phyloP scores from a whole-genome alignment of 1,140 invertebrate genomes.

The Lanistes nyassanus region DNA sequence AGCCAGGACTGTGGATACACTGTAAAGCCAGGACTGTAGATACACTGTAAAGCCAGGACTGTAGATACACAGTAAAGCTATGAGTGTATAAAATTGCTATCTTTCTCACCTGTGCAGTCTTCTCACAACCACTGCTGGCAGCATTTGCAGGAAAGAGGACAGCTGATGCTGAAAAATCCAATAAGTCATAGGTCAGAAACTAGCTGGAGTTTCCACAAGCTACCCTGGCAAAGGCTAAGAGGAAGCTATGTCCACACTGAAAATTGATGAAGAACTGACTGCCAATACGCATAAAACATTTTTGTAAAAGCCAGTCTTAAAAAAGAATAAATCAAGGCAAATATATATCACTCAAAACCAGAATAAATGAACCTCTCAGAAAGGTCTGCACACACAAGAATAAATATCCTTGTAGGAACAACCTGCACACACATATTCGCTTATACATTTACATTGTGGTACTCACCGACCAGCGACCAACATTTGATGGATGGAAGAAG shows the following conservation, averaged over 20 bases:
- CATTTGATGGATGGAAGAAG: conserved; percentile 90
- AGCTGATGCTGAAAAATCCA: conserved; percentile 50
- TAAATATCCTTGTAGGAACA: too few relatives aligned
- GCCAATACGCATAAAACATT: too few relatives aligned
- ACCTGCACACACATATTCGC: too few relatives aligned
- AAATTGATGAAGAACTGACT: not conserved
- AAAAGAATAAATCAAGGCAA: too few relatives aligned
- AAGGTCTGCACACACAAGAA: too few relatives aligned
- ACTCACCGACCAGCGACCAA: conserved; percentile 79
- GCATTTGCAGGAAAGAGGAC: conserved; percentile 49
- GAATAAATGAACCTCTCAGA: too few relatives aligned
- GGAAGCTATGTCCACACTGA: not conserved
- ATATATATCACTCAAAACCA: too few relatives aligned
- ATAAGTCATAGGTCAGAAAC: too few relatives aligned
- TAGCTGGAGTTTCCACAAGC: not conserved
- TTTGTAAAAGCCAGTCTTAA: too few relatives aligned
- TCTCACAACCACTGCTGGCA: conserved; percentile 55
- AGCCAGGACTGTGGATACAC: too few relatives aligned
- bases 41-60: too few relatives aligned
- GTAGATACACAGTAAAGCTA: not conserved
- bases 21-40: too few relatives aligned
- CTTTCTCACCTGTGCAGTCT: conserved; percentile 55
- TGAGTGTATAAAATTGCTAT: not conserved
- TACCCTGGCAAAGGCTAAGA: not conserved
- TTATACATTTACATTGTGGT: conserved; percentile 9